These are phyloP conservation scores for Tiaroga cobitis DNA, from an alignment of 2,797 vertebrate species.

Conservation along the genomic window DNA sequence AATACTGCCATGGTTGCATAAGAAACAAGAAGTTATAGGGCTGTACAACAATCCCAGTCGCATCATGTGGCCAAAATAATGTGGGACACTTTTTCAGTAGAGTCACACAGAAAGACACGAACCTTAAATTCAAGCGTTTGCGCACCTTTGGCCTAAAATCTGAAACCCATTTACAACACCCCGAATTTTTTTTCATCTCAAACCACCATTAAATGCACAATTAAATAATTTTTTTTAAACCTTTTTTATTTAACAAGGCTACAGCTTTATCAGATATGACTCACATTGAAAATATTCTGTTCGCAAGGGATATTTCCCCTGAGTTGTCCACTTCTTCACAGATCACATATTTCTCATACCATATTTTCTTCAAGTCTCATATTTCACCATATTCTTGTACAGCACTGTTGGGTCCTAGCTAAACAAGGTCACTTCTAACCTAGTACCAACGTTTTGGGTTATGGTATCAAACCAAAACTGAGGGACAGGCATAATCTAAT, in stretches of 20 bases:
- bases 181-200: not conserved
- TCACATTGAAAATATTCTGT: not conserved
- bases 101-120: not conserved
- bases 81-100: not conserved
- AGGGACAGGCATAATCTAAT: not conserved
- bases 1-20: not conserved
- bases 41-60: not conserved
- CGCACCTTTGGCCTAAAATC: not conserved
- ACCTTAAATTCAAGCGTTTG: not conserved
- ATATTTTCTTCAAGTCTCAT: constrained; percentile 3
- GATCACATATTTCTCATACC: not conserved
- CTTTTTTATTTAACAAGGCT: not conserved
- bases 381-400: not conserved
- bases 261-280: not conserved
- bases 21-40: not conserved
- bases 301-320: constrained; percentile 3
- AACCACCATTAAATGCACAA: not conserved
- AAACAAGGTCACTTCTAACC: not conserved
- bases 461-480: not conserved
- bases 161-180: not conserved
- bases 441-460: not conserved
- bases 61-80: not conserved
- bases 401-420: not conserved
- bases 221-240: not conserved
- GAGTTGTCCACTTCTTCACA: not conserved